phyloP scores from a whole-genome alignment of 2,797 vertebrate genomes.

The Trachurus trachurus region DNA sequence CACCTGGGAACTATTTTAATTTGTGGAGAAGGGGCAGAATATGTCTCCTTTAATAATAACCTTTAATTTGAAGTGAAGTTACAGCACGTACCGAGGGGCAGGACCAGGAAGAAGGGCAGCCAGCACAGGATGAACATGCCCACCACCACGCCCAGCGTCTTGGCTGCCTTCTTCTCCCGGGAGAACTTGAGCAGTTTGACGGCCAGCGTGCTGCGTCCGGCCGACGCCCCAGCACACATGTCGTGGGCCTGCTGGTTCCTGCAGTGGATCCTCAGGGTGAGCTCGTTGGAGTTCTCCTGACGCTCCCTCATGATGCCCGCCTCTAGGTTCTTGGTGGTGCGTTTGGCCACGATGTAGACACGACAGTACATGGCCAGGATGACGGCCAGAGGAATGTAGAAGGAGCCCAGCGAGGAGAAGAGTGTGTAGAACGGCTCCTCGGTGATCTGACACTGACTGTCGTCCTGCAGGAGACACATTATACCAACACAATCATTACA shows the following conservation, averaged over 20 bases:
- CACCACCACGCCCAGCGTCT: conserved; percentile 96
- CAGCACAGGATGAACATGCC: conserved; percentile 98
- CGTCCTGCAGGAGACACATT: conserved; percentile 79
- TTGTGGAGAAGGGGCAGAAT: too few species aligned
- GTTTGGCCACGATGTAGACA: conserved; percentile 95
- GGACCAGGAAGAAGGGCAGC: conserved; percentile 96
- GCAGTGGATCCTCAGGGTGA: conserved; percentile 94
- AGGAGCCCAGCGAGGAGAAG: conserved; percentile 95
- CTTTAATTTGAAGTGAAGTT: too few species aligned
- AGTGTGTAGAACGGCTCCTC: conserved; percentile 95
- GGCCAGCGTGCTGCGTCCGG: conserved; percentile 88
- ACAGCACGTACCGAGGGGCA: conserved; percentile 91
- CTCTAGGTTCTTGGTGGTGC: conserved; percentile 95
- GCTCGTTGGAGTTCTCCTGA: conserved; percentile 90
- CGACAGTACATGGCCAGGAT: conserved; percentile 96
- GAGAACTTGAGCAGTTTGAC: conserved; percentile 96
- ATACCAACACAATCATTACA: too few species aligned
- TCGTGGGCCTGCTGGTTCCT: conserved; percentile 89
- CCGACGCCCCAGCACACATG: conserved; percentile 82
- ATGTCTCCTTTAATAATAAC: too few species aligned
- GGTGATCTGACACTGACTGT: conserved; percentile 91
- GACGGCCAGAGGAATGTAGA: conserved; percentile 94
- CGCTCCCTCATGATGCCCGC: conserved; percentile 95
- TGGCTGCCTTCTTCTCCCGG: conserved; percentile 97
- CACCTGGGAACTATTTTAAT: too few species aligned